Evolutionary conservation across 2,113 vertebrate genomes (phyloP), one percentile per base, ranked within the genome.

Genomic region (Elanus axillaris): DNA sequence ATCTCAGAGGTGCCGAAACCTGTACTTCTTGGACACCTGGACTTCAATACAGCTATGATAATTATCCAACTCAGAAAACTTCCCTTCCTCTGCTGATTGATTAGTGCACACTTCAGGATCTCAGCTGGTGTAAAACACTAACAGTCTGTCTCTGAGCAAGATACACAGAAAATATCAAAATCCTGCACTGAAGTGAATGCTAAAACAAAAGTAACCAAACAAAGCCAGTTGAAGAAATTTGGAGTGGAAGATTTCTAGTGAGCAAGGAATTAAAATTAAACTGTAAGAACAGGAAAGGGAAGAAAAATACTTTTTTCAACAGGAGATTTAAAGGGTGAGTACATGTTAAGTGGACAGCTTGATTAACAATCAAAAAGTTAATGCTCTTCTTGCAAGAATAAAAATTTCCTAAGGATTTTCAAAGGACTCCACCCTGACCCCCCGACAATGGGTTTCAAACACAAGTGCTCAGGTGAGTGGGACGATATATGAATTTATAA

Each of bases 401-500:
- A 82, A 75, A 6, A 25, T 17, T 20, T 11, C 45, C 10, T 18
- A 34, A 56, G 67, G 84, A 6, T 43, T 67, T 83, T 26, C 48
- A 22, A 18, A 93, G 38, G 66, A 50, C 22, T 58, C 2, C 1
- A 1, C 18, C 1, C 8, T 14, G 13, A 13, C 11, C 21, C 5
- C 13, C 0, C 1, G 3, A 1, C 13, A 38, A 14, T 0, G 9
- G 45, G 55, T 17, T 34, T 38, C 40, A 10, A 9, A 6, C 52
- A 7, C 0, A 9, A 36, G 29, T 6, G 67, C 38, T 45, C 20
- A 9, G 58, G 34, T 36, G 68, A 63, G 64, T 0, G 19, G 42
- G 34, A 5, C 40, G 13, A 0, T 7, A 2, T 15, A 6, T 1
- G 34, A 29, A 2, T 13, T 18, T 25, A 1, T 5, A 58, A 38